These are phyloP conservation scores for Hermaeophaga mercurialis DNA, from an alignment of 2,888 invertebrate genomes.

Conservation along the genomic window DNA sequence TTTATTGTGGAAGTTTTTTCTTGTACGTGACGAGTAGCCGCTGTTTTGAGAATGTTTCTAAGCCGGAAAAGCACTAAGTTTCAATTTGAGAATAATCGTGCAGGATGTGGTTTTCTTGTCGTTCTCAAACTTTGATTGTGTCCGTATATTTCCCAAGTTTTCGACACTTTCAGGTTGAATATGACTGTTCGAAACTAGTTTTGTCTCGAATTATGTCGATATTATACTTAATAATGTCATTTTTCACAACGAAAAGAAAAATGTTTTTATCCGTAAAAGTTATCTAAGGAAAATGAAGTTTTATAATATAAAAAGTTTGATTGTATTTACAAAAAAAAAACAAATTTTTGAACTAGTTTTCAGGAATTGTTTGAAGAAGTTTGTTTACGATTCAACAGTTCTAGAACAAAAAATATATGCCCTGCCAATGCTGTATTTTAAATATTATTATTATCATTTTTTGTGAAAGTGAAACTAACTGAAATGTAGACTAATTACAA, in stretches of 20 bases:
- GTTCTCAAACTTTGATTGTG: slow-evolving; percentile 18
- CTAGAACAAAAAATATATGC: too few species aligned
- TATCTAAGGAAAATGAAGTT: background rate
- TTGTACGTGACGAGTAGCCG: background rate
- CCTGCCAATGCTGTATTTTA: too few species aligned
- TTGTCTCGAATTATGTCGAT: slow-evolving; percentile 7
- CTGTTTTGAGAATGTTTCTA: background rate
- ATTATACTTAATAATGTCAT: background rate
- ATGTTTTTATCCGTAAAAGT: background rate
- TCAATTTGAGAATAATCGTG: slow-evolving; percentile 47
- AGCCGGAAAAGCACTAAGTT: slow-evolving; percentile 41
- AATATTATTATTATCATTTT: too few species aligned
- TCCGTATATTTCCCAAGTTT: slow-evolving; percentile 9
- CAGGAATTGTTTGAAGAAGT: too few species aligned
- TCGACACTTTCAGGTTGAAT: slow-evolving; percentile 4
- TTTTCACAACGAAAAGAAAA: background rate
- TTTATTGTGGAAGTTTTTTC: too few species aligned
- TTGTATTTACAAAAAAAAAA: background rate
- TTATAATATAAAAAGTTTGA: background rate
- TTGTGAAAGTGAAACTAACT: too few species aligned
- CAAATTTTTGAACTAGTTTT: too few species aligned
- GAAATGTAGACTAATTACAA: too few species aligned
- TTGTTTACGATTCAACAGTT: too few species aligned
- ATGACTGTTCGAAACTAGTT: slow-evolving; percentile 15
- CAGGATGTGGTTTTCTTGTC: slow-evolving; percentile 15